Percentiles rank a stretch among this genome's conserved stretches.
phyloP scores from a whole-genome alignment of 2,113 vertebrate genomes.

The Hippopotamus amphibius region DNA sequence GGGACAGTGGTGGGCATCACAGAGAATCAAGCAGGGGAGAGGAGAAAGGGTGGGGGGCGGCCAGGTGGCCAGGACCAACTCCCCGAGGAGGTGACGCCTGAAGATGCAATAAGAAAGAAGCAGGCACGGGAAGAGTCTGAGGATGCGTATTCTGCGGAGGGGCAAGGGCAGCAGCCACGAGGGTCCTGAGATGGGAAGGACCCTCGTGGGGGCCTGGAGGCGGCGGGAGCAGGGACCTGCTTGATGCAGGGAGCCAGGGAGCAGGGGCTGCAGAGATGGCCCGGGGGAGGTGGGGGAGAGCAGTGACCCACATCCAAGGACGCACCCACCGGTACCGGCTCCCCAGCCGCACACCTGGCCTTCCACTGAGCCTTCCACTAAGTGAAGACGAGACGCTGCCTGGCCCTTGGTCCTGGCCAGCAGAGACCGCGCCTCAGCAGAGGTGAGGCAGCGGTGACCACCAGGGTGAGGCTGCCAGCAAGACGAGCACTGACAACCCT shows the following conservation, averaged over 20 bases:
- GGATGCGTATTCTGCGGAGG: neutral
- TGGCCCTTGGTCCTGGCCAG: neutral
- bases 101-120: neutral
- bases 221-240: neutral
- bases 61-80: neutral
- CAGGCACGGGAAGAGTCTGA: neutral
- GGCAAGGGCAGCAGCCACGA: accelerated
- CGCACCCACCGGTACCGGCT: neutral
- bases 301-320: neutral
- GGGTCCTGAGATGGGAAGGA: neutral
- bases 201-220: neutral
- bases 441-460: neutral
- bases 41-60: too few relatives aligned
- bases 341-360: neutral
- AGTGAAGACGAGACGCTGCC: neutral
- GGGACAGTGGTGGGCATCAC: neutral
- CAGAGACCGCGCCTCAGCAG: neutral
- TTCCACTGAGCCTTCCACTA: neutral
- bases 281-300: accelerated
- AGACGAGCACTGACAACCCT: neutral
- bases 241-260: neutral
- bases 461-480: neutral
- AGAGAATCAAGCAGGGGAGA: neutral
- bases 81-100: neutral
- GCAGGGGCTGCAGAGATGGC: neutral